Evolutionary conservation across 1,140 invertebrate genomes (phyloP).

Genomic region (Monochamus saltuarius): DNA sequence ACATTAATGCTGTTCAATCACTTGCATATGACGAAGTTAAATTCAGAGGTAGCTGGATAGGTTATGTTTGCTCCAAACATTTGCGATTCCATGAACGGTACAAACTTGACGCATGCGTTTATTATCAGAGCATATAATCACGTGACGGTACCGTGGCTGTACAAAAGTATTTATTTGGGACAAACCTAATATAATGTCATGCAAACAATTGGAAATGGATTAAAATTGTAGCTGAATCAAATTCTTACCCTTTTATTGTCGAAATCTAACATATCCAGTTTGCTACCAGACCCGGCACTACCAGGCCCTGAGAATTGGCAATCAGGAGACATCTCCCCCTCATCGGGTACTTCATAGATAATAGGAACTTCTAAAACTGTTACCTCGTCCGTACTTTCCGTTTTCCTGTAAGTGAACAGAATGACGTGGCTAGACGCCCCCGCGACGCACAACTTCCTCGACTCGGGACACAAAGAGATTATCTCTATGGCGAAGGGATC

Average conservation of each 20-base stretch:
- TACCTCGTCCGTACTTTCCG: slow-evolving; percentile 82
- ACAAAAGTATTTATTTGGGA: too few relatives aligned
- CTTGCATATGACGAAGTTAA: too few relatives aligned
- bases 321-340: slow-evolving; percentile 75
- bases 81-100: too few relatives aligned
- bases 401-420: slow-evolving; percentile 92
- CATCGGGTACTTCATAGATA: slow-evolving; percentile 78
- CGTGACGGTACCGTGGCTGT: too few relatives aligned
- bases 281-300: slow-evolving; percentile 48
- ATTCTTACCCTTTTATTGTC: slow-evolving; percentile 60
- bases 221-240: too few relatives aligned
- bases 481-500: slow-evolving; percentile 93
- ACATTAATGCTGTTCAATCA: too few relatives aligned
- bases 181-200: too few relatives aligned
- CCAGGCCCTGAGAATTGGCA: slow-evolving; percentile 70
- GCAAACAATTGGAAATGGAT: too few relatives aligned
- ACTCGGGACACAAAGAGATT: slow-evolving; percentile 91
- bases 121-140: too few relatives aligned
- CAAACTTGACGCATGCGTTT: too few relatives aligned
- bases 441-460: slow-evolving; percentile 83
- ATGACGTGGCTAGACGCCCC: slow-evolving; percentile 90
- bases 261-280: slow-evolving; percentile 58
- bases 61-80: too few relatives aligned
- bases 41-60: too few relatives aligned
- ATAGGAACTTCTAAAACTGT: slow-evolving; percentile 85